Percentiles rank a stretch among this genome's conserved stretches.
Conservation (phyloP, 2,113 vertebrate species). For the Phyllostomus hastatus region DNA sequence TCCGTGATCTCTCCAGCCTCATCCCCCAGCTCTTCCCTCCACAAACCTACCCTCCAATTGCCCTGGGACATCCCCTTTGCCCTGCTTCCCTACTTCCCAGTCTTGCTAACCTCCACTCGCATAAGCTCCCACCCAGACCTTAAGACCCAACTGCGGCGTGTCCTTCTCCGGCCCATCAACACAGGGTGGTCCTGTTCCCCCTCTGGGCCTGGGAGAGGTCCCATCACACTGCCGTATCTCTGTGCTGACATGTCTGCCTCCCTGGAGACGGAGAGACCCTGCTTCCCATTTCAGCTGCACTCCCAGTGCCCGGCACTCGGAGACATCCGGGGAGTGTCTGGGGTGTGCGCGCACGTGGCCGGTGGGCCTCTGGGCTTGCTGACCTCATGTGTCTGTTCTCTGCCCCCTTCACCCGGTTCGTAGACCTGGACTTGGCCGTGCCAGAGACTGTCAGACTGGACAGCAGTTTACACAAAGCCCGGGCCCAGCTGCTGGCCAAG, state of each 20-base stretch:
- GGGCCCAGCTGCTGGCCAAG: slow-evolving; percentile 89
- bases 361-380: neutral
- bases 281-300: neutral
- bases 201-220: neutral
- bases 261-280: accelerated
- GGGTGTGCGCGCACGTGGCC: neutral
- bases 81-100: neutral
- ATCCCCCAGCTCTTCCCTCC: neutral
- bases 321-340: neutral
- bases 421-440: slow-evolving; percentile 91
- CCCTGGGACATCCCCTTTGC: neutral
- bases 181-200: neutral
- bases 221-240: neutral
- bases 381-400: slow-evolving; percentile 36
- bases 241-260: neutral
- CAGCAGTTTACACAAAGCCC: slow-evolving; percentile 92
- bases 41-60: neutral
- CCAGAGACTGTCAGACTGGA: slow-evolving; percentile 93
- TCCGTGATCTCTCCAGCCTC: neutral
- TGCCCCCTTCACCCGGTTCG: neutral
- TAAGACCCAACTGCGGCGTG: neutral
- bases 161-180: neutral
- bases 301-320: accelerated
- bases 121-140: neutral
- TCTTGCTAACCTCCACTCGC: neutral